Evolutionary conservation across 2,888 invertebrate species (phyloP), one percentile per base, ranked within the genome.

Genomic region (Chironomus tentans): DNA sequence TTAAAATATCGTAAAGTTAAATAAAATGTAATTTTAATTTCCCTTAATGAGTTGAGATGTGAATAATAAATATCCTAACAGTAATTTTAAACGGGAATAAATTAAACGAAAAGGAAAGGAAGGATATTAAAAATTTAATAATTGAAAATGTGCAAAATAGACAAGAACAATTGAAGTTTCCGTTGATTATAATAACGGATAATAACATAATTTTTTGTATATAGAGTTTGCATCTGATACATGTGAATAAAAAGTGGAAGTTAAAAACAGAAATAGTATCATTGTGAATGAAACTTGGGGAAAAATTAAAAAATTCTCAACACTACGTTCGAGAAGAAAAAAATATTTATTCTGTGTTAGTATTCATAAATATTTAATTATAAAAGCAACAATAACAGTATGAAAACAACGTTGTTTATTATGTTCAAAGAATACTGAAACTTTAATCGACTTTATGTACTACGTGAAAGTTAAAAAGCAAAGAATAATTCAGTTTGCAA

Each of bases 321-420:
- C 65, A 65, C 65, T 22, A 61, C 12, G 15, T 12, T 65, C 7
- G 21, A 12, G 62, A 21, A 62, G 62, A 13, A 65, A 18, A 70
- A 72, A 72, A 72, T 72, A 72, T 72, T 74, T 74, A 68, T 68
- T 65, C 65, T 61, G 48, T 74, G 73, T 74, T 74, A 74, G 73
- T 65, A 28, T 65, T 74, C 65, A 74, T 74, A 65, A 74, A 74
- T 74, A 74, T 74, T 74, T 74, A 61, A 74, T 74, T 65, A 65
- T 46, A 28, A 68, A 38, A 18, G 73, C 73, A 21, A 70, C 18
- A 24, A 38, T 61, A 62, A 22, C 62, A 62, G 15, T 15, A 15
- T 50, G 28, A 28, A 5, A 28, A 5, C 28, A 4, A 4, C 28
- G 28, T 28, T 4, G 22, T 24, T 24, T 24, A 24, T 24, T 24